Evolutionary conservation across 1,140 invertebrate genomes (phyloP).

Genomic region (Acromyrmex charruanus): DNA sequence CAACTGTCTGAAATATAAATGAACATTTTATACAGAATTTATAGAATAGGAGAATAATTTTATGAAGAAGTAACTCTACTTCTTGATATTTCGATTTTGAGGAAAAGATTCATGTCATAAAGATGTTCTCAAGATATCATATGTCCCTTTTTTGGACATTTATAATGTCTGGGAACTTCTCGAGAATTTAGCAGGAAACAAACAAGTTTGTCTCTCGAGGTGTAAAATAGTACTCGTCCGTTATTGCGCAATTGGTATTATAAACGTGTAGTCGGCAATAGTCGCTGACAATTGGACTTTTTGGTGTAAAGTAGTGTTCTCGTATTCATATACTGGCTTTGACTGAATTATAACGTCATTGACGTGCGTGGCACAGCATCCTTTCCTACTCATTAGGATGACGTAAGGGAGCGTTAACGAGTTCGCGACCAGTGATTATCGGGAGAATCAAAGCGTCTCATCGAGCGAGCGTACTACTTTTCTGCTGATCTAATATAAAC

Average conservation of each 20-base stretch:
- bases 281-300: background rate
- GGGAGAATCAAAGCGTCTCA: conserved; percentile 52
- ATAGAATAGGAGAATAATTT: background rate
- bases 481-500: conserved; percentile 29
- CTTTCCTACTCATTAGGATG: conserved; percentile 1
- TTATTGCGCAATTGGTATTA: conserved; percentile 32
- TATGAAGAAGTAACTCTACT: background rate
- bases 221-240: background rate
- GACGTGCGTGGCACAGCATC: background rate
- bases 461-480: conserved; percentile 5
- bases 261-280: conserved; percentile 9
- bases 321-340: background rate
- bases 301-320: conserved; percentile 1
- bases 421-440: conserved; percentile 31
- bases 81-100: background rate
- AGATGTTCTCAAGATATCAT: too few relatives aligned
- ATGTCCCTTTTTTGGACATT: too few relatives aligned
- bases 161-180: background rate
- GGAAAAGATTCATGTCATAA: too few relatives aligned
- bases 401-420: conserved; percentile 56
- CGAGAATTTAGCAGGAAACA: conserved; percentile 12
- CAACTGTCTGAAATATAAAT: background rate
- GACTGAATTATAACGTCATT: conserved; percentile 38
- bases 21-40: background rate
- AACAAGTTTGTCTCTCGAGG: background rate